Base-by-base conservation (phyloP, 2,113 vertebrate genomes). In the Austrofundulus limnaeus region DNA sequence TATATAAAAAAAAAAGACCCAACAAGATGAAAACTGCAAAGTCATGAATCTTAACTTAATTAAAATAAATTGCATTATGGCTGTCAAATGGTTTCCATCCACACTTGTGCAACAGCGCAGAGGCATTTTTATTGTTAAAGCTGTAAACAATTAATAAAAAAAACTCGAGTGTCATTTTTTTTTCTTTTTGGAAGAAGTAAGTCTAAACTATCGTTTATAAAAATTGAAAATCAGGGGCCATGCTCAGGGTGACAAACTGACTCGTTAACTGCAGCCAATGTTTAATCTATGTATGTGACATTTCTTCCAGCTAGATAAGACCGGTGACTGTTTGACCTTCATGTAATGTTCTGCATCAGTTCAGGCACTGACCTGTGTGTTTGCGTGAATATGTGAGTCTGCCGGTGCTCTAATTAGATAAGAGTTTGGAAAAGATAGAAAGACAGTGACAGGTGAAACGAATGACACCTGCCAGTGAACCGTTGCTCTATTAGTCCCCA, bases 251-350 rank as follows among this genome's bases (percentile, higher is more conserved):
- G 66, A 57, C 43, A 72, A 81, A 66, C 48, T 46, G 59, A 17
- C 61, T 75, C 76, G 55, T 71, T 71, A 66, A 61, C 25, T 16
- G 25, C 64, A 52, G 70, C 51, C 65, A 13, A 48, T 16, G 20
- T 72, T 75, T 77, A 69, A 81, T 86, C 73, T 66, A 63, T 64
- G 59, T 66, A 52, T 61, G 51, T 78, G 66, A 78, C 82, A 81
- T 87, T 83, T 79, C 78, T 71, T 62, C 62, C 42, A 39, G 60
- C 70, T 47, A 70, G 82, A 85, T 82, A 77, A 72, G 69, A 77
- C 52, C 12, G 67, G 73, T 43, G 66, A 61, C 72, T 67, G 75
- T 83, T 77, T 83, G 85, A 85, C 87, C 84, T 86, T 85, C 81
- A 82, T 58, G 58, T 72, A 75, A 72, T 80, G 78, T 61, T 76